phyloP scores from a whole-genome alignment of 2,888 invertebrate species.

The Sesamia inferens region DNA sequence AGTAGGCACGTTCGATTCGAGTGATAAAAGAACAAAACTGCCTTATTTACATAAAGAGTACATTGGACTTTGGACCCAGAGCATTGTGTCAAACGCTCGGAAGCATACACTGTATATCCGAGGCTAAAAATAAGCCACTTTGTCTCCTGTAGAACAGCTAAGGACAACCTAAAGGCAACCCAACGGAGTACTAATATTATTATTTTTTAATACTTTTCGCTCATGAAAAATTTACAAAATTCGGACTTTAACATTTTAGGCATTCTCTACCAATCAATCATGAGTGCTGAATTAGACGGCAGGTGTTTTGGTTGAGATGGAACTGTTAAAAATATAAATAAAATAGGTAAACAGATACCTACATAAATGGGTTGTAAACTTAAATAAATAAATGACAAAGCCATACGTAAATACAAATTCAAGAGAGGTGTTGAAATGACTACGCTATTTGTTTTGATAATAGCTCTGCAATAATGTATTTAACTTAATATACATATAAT shows the following conservation, averaged over 20 bases:
- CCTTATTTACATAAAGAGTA: conserved; percentile 19
- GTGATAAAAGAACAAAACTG: conserved; percentile 28
- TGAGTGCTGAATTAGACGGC: too few species aligned
- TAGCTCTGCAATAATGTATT: too few species aligned
- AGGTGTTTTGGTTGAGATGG: background rate
- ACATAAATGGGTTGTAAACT: too few species aligned
- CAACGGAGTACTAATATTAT: background rate
- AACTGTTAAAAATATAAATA: background rate
- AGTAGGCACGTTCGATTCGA: conserved; percentile 22
- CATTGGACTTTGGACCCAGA: conserved; percentile 21
- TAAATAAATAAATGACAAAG: too few species aligned
- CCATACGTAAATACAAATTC: too few species aligned
- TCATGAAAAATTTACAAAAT: background rate
- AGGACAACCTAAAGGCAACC: background rate
- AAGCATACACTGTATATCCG: background rate
- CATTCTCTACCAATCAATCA: background rate
- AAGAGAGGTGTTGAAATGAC: too few species aligned
- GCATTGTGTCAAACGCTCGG: conserved; percentile 9
- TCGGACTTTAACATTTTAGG: too few species aligned
- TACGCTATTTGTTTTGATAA: too few species aligned
- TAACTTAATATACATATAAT: too few species aligned
- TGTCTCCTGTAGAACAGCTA: background rate
- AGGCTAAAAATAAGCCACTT: conserved; percentile 1
- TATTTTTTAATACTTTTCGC: background rate
- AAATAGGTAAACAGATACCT: too few species aligned